Conservation (phyloP, 2,113 vertebrate genomes). For the Sapayoa aenigma region DNA sequence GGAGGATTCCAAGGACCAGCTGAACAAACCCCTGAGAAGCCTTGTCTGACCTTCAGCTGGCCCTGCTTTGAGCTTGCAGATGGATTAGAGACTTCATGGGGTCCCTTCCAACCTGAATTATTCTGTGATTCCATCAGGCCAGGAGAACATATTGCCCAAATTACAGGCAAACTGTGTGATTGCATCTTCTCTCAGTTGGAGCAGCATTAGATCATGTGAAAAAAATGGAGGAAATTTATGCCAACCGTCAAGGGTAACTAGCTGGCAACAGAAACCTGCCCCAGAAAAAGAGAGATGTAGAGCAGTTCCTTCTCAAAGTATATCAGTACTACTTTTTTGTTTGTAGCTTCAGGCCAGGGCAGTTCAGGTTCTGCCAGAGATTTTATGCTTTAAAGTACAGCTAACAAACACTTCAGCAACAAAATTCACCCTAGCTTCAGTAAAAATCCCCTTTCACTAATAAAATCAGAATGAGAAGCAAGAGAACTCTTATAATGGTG, state of each 20-base stretch:
- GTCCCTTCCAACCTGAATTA: not conserved
- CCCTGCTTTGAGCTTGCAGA: not conserved
- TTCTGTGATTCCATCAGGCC: not conserved
- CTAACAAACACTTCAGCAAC: not conserved
- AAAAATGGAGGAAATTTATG: conserved; percentile 2
- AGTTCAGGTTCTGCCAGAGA: not conserved
- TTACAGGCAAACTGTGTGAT: not conserved
- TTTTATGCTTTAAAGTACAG: not conserved
- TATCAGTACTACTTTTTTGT: not conserved
- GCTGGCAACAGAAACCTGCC: not conserved
- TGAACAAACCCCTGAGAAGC: not conserved
- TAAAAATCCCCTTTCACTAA: not conserved
- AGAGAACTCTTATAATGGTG: not conserved
- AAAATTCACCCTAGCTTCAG: not conserved
- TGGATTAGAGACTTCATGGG: not conserved
- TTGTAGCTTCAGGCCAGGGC: not conserved
- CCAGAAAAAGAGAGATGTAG: not conserved
- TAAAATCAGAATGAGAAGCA: not conserved
- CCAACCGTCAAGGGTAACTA: not conserved
- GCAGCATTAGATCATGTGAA: not conserved
- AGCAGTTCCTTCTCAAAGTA: not conserved
- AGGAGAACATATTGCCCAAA: not conserved
- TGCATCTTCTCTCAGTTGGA: not conserved
- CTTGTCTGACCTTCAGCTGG: not conserved
- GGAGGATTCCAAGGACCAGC: not conserved